Percentiles rank a stretch among this genome's conserved stretches.
Evolutionary conservation across 2,888 invertebrate species (phyloP).

Genomic region (Caenorhabditis zanzibari): DNA sequence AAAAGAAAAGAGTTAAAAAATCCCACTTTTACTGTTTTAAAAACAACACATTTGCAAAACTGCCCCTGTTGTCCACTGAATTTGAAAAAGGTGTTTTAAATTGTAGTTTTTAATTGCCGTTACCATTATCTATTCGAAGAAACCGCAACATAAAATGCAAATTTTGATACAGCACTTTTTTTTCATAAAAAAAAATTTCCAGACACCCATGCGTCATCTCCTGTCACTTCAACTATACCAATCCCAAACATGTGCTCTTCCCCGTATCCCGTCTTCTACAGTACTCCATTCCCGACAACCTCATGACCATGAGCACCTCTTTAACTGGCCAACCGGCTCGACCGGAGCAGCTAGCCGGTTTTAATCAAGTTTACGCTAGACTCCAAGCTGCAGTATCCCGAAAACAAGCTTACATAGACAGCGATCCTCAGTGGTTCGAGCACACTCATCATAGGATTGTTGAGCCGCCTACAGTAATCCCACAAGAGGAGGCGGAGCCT

Average conservation of each 20-base stretch:
- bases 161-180: too few species aligned
- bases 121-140: too few species aligned
- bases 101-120: too few species aligned
- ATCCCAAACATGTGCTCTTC: slow-evolving; percentile 74
- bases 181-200: too few species aligned
- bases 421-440: slow-evolving; percentile 76
- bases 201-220: slow-evolving; percentile 82
- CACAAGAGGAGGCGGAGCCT: neutral
- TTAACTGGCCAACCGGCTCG: slow-evolving; percentile 50
- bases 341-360: slow-evolving; percentile 69
- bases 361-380: slow-evolving; percentile 66
- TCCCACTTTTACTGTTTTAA: too few species aligned
- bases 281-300: slow-evolving; percentile 80
- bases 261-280: slow-evolving; percentile 78
- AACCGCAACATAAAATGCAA: too few species aligned
- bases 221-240: slow-evolving; percentile 80
- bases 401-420: slow-evolving; percentile 68
- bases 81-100: too few species aligned
- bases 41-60: too few species aligned
- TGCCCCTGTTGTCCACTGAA: too few species aligned
- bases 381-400: slow-evolving; percentile 73
- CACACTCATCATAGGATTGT: slow-evolving; percentile 53
- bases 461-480: neutral
- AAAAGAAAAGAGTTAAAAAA: too few species aligned
- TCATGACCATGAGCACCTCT: slow-evolving; percentile 71